Base-by-base conservation (phyloP, 2,797 vertebrate species). In the Anomalospiza imberbis region DNA sequence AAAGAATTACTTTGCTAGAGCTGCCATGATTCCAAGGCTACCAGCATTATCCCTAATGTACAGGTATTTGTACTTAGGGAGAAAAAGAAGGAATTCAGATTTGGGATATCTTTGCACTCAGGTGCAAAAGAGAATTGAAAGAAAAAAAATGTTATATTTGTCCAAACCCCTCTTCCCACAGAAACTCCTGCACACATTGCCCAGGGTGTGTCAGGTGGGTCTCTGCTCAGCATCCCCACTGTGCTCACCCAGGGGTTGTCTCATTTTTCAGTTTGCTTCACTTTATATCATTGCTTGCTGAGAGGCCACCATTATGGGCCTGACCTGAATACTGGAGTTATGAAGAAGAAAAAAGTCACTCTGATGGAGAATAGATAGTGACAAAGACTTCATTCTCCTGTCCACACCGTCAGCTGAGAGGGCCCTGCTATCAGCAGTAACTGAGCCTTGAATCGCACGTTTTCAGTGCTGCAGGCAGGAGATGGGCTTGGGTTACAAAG, bases 361-460 rank as follows among this genome's bases (percentile, higher is more conserved):
- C 84, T 88, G 90, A 94, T 93, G 84, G 94, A 86, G 94, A 87
- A 88, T 8, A 94, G 81, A 96, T 94, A 96, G 85, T 85, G 93
- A 98, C 98, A 98, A 98, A 98, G 97, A 93, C 86, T 92, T 95
- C 90, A 97, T 98, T 98, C 97, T 98, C 88, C 93, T 96, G 96
- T 88, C 93, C 95, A 95, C 88, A 91, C 96, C 91, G 73, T 97
- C 97, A 95, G 81, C 96, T 89, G 92, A 97, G 94, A 85, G 50
- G 58, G 90, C 85, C 92, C 95, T 96, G 95, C 96, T 98, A 98
- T 98, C 98, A 97, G 96, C 94, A 96, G 97, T 97, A 97, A 98
- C 92, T 75, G 96, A 97, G 95, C 96, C 97, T 93, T 98, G 98
- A 98, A 97, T 98, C 73, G 93, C 97, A 97, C 73, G n/a, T 97